phyloP scores from a whole-genome alignment of 2,113 vertebrate genomes.

The Crotalus helleri region DNA sequence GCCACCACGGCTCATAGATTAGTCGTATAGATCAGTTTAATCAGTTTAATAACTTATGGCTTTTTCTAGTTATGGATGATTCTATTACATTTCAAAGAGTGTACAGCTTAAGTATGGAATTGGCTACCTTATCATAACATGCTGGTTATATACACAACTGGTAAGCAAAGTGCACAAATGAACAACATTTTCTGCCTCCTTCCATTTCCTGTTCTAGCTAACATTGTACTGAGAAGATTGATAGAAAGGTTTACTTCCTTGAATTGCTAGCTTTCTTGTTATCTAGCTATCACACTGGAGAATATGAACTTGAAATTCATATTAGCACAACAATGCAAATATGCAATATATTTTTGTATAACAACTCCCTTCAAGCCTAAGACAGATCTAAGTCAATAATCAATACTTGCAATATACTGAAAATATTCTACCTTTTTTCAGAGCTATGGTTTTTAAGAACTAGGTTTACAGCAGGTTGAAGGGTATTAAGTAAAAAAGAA shows the following conservation, averaged over 20 bases:
- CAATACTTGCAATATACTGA: neutral
- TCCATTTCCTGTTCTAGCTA: neutral
- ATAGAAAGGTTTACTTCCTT: neutral
- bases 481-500: neutral
- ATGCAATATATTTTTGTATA: neutral
- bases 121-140: neutral
- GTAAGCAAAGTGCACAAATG: neutral
- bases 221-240: neutral
- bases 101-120: neutral
- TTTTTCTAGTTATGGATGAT: neutral
- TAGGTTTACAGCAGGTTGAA: slow-evolving; percentile 7
- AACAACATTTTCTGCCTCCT: neutral
- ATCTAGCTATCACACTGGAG: neutral
- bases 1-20: too few relatives aligned
- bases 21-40: neutral
- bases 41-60: neutral
- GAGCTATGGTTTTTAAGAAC: neutral
- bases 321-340: slow-evolving; percentile 36
- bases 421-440: slow-evolving; percentile 13
- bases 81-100: neutral
- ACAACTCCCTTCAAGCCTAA: slow-evolving; percentile 33
- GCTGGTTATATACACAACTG: neutral
- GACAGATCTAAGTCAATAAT: slow-evolving; percentile 36
- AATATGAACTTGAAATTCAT: neutral
- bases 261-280: neutral